Evolutionary conservation across 53 echinoderm and acorn worm species (phyloP).

Genomic region (Holothuria scabra): DNA sequence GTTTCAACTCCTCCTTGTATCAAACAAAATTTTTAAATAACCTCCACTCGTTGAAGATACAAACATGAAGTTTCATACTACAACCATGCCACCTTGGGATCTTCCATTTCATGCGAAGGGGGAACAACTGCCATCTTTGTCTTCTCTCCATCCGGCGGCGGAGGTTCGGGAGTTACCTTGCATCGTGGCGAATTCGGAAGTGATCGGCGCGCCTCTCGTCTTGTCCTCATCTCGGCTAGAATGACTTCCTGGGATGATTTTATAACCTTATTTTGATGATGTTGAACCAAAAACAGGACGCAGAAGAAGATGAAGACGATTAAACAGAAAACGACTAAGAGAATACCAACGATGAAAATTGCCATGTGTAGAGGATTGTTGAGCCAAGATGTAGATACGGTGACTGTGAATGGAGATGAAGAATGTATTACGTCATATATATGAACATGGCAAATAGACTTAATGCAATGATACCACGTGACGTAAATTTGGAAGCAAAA

Average conservation of each 20-base stretch:
- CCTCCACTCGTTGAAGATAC: not conserved
- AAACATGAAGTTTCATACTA: not conserved
- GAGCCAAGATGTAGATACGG: too few relatives aligned
- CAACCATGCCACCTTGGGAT: constrained; percentile 31
- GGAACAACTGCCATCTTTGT: constrained; percentile 33
- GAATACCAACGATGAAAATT: not conserved
- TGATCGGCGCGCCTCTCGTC: constrained; percentile 6
- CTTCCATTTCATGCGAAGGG: constrained; percentile 26
- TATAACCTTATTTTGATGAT: not conserved
- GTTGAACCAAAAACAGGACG: not conserved
- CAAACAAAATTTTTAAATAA: too few relatives aligned
- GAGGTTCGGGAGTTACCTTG: constrained; percentile 15
- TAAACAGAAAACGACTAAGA: not conserved
- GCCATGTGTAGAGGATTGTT: not conserved
- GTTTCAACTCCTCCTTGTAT: too few relatives aligned
- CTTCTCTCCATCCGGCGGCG: not conserved
- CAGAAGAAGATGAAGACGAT: constrained; percentile 26
- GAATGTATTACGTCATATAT: too few relatives aligned
- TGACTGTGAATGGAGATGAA: not conserved
- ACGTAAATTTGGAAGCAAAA: too few relatives aligned
- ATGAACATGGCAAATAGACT: too few relatives aligned
- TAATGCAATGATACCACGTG: too few relatives aligned
- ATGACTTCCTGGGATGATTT: constrained; percentile 17
- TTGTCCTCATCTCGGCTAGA: not conserved
- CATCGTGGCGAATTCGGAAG: not conserved